Conservation (phyloP, 1,140 invertebrate species). For the Heterodera schachtii region DNA sequence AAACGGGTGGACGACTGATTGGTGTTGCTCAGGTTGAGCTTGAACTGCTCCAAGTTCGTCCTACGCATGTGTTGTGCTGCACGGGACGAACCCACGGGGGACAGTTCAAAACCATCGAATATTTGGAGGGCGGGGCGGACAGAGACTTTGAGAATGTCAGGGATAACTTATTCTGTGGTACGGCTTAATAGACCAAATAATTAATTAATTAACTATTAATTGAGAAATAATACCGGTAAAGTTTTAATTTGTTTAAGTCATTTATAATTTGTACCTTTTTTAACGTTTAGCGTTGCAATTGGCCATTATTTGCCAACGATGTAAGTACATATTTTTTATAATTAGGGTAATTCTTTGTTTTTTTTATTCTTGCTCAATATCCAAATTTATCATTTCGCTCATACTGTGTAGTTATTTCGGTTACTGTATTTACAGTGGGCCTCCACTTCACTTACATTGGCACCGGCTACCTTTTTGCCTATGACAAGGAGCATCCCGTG, state of each 20-base stretch:
- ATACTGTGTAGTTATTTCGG: background rate
- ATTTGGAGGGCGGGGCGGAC: slow-evolving; percentile 63
- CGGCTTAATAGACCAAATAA: slow-evolving; percentile 12
- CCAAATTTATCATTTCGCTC: no score
- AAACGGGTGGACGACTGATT: background rate
- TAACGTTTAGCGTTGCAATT: background rate
- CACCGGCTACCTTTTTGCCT: slow-evolving; percentile 63
- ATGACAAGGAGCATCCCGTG: slow-evolving; percentile 61
- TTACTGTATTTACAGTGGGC: slow-evolving; percentile 44
- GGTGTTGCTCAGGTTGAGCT: slow-evolving; percentile 43
- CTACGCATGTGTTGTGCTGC: slow-evolving; percentile 61
- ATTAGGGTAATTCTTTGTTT: background rate
- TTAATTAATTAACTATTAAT: no score
- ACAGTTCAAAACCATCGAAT: slow-evolving; percentile 62
- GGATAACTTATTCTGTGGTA: slow-evolving; percentile 59
- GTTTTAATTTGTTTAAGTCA: no score
- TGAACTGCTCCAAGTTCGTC: slow-evolving; percentile 50
- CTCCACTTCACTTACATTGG: slow-evolving; percentile 64
- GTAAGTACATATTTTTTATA: background rate
- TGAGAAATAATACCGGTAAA: no score
- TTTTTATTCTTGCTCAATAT: no score
- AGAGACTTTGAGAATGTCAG: slow-evolving; percentile 60
- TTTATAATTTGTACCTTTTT: background rate
- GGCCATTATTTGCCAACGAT: slow-evolving; percentile 21
- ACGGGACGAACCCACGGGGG: slow-evolving; percentile 64